Evolutionary conservation across 2,113 vertebrate species (phyloP).

Genomic region (Pseudopipra pipra): DNA sequence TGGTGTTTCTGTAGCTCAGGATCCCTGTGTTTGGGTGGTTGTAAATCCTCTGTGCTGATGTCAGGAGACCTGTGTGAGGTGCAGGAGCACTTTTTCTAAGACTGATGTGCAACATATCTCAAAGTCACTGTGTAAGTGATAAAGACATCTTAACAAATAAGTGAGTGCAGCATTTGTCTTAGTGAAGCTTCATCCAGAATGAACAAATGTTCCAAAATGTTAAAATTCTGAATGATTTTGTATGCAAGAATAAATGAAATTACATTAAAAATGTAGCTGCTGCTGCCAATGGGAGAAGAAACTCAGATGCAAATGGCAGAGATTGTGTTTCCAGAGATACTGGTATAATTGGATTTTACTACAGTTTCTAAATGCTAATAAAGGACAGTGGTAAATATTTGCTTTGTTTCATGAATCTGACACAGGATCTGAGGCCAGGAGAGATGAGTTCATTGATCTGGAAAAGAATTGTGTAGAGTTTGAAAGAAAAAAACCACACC

Average conservation of each 20-base stretch:
- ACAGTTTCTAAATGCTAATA: background rate
- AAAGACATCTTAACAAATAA: background rate
- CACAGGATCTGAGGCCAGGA: background rate
- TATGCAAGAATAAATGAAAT: background rate
- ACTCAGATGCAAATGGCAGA: background rate
- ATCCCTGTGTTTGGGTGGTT: background rate
- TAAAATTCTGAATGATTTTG: background rate
- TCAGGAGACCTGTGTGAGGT: background rate
- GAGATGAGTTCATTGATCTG: background rate
- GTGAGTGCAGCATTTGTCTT: background rate
- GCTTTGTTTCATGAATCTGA: background rate
- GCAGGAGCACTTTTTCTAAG: background rate
- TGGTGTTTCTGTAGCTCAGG: background rate
- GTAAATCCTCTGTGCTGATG: background rate
- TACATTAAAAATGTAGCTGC: background rate
- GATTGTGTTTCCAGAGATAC: background rate
- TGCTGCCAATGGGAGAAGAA: background rate
- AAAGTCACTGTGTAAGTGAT: background rate
- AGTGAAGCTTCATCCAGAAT: background rate
- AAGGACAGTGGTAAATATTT: background rate
- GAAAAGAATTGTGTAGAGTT: background rate
- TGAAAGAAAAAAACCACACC: too few relatives aligned
- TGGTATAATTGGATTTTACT: background rate
- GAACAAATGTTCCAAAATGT: background rate
- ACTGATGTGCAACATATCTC: accelerated